These are phyloP conservation scores for Sitta carolinensis DNA, from an alignment of 2,797 vertebrate genomes.

Conservation along the genomic window DNA sequence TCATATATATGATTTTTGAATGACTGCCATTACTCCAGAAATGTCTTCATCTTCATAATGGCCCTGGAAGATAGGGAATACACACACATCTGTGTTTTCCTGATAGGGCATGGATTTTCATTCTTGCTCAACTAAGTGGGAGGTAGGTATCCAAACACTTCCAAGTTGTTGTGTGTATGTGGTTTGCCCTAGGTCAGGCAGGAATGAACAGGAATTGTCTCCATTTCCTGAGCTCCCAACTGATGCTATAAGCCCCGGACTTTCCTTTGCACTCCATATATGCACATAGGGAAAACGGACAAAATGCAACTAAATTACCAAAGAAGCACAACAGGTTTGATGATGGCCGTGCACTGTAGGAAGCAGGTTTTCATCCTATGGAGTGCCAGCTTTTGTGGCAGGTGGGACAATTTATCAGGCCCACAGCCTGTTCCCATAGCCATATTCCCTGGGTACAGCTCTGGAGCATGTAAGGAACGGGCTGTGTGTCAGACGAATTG, in stretches of 20 bases:
- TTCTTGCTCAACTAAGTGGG: neutral
- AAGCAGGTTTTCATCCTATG: neutral
- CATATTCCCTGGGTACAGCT: neutral
- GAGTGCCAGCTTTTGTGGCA: neutral
- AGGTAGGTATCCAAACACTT: neutral
- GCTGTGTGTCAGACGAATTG: neutral
- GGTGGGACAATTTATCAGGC: neutral
- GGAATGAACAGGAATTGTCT: neutral
- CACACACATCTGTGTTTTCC: neutral
- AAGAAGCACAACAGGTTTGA: neutral
- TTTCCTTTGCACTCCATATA: neutral
- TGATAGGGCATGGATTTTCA: neutral
- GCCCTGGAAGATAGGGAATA: neutral
- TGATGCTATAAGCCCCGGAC: neutral
- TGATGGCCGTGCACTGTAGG: neutral
- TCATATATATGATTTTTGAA: neutral
- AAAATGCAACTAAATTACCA: neutral
- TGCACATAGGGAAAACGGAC: neutral
- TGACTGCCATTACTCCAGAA: slow-evolving; percentile 1
- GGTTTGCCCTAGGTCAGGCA: neutral
- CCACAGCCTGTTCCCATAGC: neutral
- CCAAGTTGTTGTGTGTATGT: neutral
- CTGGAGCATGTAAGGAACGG: neutral
- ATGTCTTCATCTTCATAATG: neutral
- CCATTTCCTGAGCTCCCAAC: neutral